These are phyloP conservation scores for Anguilla obscura DNA, from an alignment of 2,797 vertebrate genomes.

Conservation along the genomic window DNA sequence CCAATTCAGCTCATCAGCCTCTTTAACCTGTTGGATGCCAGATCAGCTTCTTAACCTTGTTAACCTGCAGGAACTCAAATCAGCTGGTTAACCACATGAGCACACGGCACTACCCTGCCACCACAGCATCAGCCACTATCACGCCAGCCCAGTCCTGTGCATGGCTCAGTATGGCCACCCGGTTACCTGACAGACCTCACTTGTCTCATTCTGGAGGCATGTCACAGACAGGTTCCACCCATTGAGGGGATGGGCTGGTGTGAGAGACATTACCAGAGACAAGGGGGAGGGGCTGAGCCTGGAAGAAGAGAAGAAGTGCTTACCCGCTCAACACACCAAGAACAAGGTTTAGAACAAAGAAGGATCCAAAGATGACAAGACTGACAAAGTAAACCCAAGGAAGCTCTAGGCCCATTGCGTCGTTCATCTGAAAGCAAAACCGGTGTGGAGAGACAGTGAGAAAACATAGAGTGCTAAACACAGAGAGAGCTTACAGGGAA, in stretches of 20 bases:
- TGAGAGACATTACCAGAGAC: constrained; percentile 3
- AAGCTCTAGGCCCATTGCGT: constrained; percentile 98
- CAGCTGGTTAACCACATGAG: neutral
- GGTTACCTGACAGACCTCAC: neutral
- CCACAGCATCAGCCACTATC: neutral
- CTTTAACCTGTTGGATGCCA: constrained; percentile 54
- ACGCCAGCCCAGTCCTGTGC: neutral
- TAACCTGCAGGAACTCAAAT: neutral
- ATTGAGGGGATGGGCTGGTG: neutral
- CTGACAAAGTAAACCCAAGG: constrained; percentile 99
- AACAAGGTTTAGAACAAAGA: constrained; percentile 99
- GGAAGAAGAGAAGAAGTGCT: constrained; percentile 77
- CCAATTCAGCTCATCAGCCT: constrained; percentile 55
- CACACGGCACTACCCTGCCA: neutral
- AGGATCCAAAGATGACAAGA: constrained; percentile 98
- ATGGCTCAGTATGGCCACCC: neutral
- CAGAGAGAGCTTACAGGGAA: neutral
- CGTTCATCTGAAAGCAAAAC: constrained; percentile 89
- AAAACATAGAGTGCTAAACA: neutral
- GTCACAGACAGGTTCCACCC: neutral
- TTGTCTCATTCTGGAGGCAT: neutral
- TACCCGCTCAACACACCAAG: constrained; percentile 98
- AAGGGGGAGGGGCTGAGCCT: constrained; percentile 71
- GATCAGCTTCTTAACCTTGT: constrained; percentile 1
- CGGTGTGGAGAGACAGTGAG: constrained; percentile 23